These are phyloP conservation scores for Muricea muricata DNA, from an alignment of 92 coral and sea anemone species.

Conservation along the genomic window DNA sequence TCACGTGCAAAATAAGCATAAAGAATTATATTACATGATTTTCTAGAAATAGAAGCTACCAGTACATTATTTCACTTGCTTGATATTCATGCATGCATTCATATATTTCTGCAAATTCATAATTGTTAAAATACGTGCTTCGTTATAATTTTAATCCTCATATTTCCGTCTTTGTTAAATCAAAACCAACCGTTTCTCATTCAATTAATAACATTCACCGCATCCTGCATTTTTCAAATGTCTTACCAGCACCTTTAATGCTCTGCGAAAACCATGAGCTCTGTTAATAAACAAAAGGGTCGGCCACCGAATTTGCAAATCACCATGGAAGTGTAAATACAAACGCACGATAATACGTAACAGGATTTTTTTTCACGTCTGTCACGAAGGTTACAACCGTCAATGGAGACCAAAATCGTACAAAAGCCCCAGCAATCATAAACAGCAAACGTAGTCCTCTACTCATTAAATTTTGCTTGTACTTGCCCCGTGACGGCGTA, in stretches of 20 bases:
- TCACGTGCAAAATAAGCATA: too few relatives aligned
- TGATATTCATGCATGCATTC: too few relatives aligned
- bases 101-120: too few relatives aligned
- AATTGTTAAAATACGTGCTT: too few relatives aligned
- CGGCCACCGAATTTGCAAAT: not conserved
- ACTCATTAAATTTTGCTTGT: not conserved
- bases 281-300: conserved; percentile 33
- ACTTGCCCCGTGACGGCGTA: not conserved
- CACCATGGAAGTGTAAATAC: not conserved
- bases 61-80: too few relatives aligned
- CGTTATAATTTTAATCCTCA: too few relatives aligned
- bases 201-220: not conserved
- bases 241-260: not conserved
- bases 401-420: conserved; percentile 18
- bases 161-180: too few relatives aligned
- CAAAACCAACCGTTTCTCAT: too few relatives aligned
- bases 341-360: not conserved
- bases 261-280: conserved; percentile 19
- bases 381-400: not conserved
- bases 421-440: conserved; percentile 5
- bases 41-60: too few relatives aligned
- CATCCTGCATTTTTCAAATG: not conserved
- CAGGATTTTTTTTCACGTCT: not conserved
- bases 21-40: too few relatives aligned
- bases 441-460: conserved; percentile 11